phyloP scores from a whole-genome alignment of 2,888 invertebrate species.

The Hesperia comma region DNA sequence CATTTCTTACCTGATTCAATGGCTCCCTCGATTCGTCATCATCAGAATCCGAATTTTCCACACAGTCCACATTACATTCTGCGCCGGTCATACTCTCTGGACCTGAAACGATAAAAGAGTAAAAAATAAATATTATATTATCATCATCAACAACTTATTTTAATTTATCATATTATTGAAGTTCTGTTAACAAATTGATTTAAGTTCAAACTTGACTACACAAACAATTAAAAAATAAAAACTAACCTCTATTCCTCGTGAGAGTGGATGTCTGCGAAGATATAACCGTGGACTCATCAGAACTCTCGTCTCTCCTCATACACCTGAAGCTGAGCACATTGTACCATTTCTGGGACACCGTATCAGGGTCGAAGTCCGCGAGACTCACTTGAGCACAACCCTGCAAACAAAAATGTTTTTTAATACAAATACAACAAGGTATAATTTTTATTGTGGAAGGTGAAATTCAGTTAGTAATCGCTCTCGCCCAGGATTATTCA shows the following conservation, averaged over 20 bases:
- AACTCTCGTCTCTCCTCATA: constrained; percentile 92
- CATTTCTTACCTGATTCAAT: constrained; percentile 70
- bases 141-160: no score
- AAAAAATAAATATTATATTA: background rate
- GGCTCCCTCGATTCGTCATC: constrained; percentile 83
- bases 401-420: constrained; percentile 75
- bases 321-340: constrained; percentile 91
- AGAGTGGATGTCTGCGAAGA: constrained; percentile 98
- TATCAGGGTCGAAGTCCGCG: constrained; percentile 95
- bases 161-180: no score
- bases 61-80: constrained; percentile 80
- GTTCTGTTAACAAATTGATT: no score
- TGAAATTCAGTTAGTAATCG: constrained; percentile 65
- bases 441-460: background rate
- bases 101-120: constrained; percentile 53
- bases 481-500: constrained; percentile 75
- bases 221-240: background rate
- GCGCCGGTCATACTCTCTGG: constrained; percentile 84
- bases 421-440: constrained; percentile 40
- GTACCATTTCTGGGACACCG: constrained; percentile 94
- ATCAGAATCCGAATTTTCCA: constrained; percentile 85
- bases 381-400: constrained; percentile 98
- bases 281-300: constrained; percentile 98
- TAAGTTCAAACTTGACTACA: no score
- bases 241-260: constrained; percentile 91